phyloP scores from a whole-genome alignment of 2,113 vertebrate species.

The Maylandia zebra region DNA sequence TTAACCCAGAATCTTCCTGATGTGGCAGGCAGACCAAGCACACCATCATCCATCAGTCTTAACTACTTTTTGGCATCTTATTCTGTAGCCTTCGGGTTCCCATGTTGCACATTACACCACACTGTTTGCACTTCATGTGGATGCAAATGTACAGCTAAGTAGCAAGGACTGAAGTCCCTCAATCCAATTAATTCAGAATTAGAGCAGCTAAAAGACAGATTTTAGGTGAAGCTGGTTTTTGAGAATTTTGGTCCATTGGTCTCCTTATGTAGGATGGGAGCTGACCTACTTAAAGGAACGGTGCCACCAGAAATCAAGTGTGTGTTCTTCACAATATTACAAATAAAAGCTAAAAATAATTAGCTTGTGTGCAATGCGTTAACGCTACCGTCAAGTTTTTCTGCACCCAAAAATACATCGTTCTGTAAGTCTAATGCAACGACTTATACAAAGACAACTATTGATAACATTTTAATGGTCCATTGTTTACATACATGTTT shows the following conservation, averaged over 20 bases:
- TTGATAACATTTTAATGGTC: neutral
- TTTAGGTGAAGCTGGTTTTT: neutral
- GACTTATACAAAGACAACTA: neutral
- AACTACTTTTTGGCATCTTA: slow-evolving; percentile 2
- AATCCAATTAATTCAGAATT: neutral
- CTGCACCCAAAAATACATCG: neutral
- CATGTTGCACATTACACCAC: neutral
- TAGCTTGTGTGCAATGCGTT: neutral
- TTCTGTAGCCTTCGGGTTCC: slow-evolving; percentile 34
- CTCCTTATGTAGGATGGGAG: neutral
- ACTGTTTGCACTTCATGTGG: neutral
- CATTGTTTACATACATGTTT: neutral
- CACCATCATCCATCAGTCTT: slow-evolving; percentile 31
- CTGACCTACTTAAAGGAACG: neutral
- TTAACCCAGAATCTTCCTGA: slow-evolving; percentile 10
- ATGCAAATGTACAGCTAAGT: slow-evolving; percentile 5
- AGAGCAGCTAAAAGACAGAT: neutral
- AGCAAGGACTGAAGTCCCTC: neutral
- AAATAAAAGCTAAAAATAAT: neutral
- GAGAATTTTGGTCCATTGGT: neutral
- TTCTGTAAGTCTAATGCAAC: neutral
- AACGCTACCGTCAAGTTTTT: neutral
- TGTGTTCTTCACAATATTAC: neutral
- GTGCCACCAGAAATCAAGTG: neutral
- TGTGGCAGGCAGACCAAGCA: slow-evolving; percentile 19